These are phyloP conservation scores for Campopleginae sp. DNA, from an alignment of 2,888 invertebrate genomes.

Conservation along the genomic window DNA sequence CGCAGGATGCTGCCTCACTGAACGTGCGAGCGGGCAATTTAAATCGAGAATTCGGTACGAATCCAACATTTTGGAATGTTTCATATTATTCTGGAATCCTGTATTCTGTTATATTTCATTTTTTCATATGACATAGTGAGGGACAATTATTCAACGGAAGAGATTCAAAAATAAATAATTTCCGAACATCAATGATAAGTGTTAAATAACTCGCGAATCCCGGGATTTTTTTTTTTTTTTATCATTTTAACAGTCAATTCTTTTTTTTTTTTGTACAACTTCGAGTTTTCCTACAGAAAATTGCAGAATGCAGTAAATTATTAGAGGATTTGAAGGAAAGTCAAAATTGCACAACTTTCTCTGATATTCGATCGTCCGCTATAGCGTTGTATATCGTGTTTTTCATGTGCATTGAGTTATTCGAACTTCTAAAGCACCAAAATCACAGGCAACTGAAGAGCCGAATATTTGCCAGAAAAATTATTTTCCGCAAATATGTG, in stretches of 20 bases:
- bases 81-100: not conserved
- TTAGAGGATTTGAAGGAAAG: not conserved
- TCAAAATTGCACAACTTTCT: not conserved
- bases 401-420: conserved; percentile 11
- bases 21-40: conserved; percentile 17
- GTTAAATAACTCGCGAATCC: not conserved
- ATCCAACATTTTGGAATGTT: not conserved
- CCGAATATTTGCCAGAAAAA: not conserved
- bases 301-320: not conserved
- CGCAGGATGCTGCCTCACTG: conserved; percentile 2
- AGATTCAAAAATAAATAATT: not conserved
- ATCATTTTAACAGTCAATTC: not conserved
- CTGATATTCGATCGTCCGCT: not conserved
- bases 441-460: not conserved
- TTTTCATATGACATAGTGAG: not conserved
- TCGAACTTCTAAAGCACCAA: not conserved
- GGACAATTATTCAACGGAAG: not conserved
- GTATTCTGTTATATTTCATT: not conserved
- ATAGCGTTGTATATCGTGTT: not conserved
- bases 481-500: not conserved
- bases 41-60: not conserved
- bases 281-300: not conserved
- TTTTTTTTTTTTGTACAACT: not conserved
- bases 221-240: not conserved
- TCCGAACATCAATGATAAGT: not conserved